Evolutionary conservation across 2,888 invertebrate species (phyloP).

Genomic region (Psococerastis gibbosa): DNA sequence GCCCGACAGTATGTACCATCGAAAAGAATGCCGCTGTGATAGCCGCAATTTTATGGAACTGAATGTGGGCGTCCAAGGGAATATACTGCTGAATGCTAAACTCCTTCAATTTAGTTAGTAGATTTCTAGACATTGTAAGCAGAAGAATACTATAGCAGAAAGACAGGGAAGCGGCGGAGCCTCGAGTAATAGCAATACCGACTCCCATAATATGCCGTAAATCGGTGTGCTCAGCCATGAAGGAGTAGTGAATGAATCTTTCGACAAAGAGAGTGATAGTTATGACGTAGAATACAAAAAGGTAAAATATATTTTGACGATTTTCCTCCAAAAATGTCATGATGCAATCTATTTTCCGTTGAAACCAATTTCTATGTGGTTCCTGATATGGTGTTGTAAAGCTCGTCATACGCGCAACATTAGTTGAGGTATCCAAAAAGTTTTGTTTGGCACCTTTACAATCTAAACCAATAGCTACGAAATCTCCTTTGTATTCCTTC

Average conservation of each 20-base stretch:
- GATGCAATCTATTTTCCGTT: slow-evolving; percentile 66
- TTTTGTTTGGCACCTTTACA: slow-evolving; percentile 92
- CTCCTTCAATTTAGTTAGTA: slow-evolving; percentile 73
- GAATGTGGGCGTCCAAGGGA: slow-evolving; percentile 72
- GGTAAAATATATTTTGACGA: slow-evolving; percentile 85
- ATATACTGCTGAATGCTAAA: slow-evolving; percentile 36
- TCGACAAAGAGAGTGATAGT: slow-evolving; percentile 88
- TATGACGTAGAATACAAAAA: slow-evolving; percentile 87
- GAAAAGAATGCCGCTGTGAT: slow-evolving; percentile 89
- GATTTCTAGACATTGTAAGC: slow-evolving; percentile 81
- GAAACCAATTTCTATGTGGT: slow-evolving; percentile 44
- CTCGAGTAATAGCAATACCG: slow-evolving; percentile 86
- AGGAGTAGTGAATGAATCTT: slow-evolving; percentile 88
- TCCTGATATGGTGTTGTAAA: slow-evolving; percentile 67
- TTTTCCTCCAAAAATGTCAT: slow-evolving; percentile 90
- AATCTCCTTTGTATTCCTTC: slow-evolving; percentile 91
- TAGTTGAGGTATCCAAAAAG: slow-evolving; percentile 84
- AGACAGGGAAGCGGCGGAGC: slow-evolving; percentile 83
- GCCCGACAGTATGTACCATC: slow-evolving; percentile 78
- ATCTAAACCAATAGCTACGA: slow-evolving; percentile 83
- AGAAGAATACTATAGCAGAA: slow-evolving; percentile 85
- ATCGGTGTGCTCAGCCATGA: slow-evolving; percentile 91
- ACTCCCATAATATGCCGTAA: slow-evolving; percentile 93
- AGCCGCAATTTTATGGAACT: slow-evolving; percentile 93
- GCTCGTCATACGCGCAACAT: slow-evolving; percentile 86